These are phyloP conservation scores for Peromyscus melanophrys DNA, from an alignment of 2,797 vertebrate species.

Conservation along the genomic window DNA sequence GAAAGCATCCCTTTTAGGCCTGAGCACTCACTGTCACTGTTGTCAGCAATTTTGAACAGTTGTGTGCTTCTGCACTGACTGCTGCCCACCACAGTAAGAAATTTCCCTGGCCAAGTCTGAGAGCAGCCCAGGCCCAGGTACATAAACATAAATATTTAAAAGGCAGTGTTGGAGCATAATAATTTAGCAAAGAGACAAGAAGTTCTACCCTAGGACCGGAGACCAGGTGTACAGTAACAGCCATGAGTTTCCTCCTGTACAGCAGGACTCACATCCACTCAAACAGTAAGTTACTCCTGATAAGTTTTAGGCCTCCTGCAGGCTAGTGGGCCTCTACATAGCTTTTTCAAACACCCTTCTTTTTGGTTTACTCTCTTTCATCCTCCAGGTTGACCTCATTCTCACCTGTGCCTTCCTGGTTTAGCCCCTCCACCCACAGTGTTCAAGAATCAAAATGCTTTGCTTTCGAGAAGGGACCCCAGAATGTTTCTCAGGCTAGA, in stretches of 20 bases:
- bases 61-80: neutral
- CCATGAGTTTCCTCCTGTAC: neutral
- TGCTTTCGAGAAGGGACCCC: neutral
- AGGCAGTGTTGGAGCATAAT: neutral
- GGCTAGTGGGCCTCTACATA: too few relatives aligned
- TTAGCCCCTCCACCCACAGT: neutral
- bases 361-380: neutral
- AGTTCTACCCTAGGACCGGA: too few relatives aligned
- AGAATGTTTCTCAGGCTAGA: neutral
- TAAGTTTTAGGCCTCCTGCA: too few relatives aligned
- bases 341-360: neutral
- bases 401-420: neutral
- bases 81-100: neutral
- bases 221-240: neutral
- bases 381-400: neutral
- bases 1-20: neutral
- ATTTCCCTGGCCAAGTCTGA: neutral
- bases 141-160: neutral
- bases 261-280: neutral
- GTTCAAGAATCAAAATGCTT: neutral
- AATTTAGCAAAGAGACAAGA: neutral
- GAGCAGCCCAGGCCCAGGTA: neutral
- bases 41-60: neutral
- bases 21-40: neutral
- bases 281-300: neutral